A percentile compares a stretch with the other conserved stretches of the same genome.
phyloP scores from a whole-genome alignment of 2,797 vertebrate species.

The Falco berigora region DNA sequence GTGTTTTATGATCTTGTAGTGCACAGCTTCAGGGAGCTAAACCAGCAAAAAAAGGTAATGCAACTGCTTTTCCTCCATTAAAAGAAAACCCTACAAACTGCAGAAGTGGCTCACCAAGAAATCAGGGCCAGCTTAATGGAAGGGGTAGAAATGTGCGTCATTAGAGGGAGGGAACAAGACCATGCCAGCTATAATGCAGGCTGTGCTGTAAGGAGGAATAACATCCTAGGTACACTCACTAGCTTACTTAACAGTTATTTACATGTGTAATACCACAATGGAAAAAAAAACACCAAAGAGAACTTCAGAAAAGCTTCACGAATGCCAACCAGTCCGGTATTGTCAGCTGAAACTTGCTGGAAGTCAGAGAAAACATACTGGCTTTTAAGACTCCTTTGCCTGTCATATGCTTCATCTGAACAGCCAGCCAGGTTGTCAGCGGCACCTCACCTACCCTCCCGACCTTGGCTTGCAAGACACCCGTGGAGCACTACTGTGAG shows the following conservation, averaged over 20 bases:
- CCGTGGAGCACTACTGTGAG: rapidly evolving
- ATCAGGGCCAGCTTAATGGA: background rate
- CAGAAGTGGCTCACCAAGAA: background rate
- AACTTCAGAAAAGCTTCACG: background rate
- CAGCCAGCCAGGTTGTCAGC: background rate
- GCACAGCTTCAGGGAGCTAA: background rate
- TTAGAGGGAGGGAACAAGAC: background rate
- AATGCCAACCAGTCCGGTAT: background rate
- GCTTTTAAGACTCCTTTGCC: background rate
- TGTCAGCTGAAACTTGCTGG: background rate
- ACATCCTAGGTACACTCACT: background rate
- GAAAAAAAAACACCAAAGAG: background rate
- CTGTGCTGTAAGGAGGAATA: background rate
- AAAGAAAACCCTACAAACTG: background rate
- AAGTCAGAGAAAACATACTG: background rate
- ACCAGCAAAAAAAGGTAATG: background rate
- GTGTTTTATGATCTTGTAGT: background rate
- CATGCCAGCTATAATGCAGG: background rate
- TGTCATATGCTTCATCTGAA: background rate
- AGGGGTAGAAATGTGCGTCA: background rate
- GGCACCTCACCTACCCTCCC: background rate
- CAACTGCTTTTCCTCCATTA: background rate
- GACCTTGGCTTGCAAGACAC: rapidly evolving
- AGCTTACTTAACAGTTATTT: background rate
- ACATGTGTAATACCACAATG: background rate